A percentile compares a stretch with the other conserved stretches of the same genome.
These are phyloP conservation scores for Sycophila texana DNA, from an alignment of 2,888 invertebrate species.

Conservation along the genomic window DNA sequence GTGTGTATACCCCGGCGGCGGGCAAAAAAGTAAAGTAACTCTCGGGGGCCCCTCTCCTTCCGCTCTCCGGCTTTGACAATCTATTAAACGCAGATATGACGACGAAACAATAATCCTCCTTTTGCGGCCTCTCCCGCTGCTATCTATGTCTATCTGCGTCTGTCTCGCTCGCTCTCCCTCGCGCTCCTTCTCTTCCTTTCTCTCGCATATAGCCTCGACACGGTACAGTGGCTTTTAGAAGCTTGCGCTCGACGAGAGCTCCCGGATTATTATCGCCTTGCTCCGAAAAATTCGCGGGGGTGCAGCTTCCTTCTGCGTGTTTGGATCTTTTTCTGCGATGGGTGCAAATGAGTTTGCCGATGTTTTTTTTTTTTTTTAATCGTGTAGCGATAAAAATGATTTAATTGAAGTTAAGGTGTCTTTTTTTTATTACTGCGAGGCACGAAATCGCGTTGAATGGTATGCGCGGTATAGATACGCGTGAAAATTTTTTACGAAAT, in stretches of 20 bases:
- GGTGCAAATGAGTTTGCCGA: no score
- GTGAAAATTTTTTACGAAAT: no score
- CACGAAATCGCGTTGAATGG: no score
- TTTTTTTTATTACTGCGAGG: no score
- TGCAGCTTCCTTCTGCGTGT: no score
- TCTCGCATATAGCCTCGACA: conserved; percentile 14
- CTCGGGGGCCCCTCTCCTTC: background rate
- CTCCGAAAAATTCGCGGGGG: background rate
- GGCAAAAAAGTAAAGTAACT: conserved; percentile 32
- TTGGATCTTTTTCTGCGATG: no score
- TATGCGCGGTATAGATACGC: no score
- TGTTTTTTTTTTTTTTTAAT: no score
- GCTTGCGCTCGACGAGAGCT: background rate
- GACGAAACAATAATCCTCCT: conserved; percentile 30
- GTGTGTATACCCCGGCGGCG: background rate
- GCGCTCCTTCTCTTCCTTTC: conserved; percentile 27
- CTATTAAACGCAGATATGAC: conserved; percentile 35
- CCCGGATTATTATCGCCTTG: no score
- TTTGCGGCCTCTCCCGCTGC: conserved; percentile 45
- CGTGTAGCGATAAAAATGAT: no score
- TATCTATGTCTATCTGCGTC: conserved; percentile 13
- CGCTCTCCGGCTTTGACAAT: conserved; percentile 36
- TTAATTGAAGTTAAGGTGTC: no score
- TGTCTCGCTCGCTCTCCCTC: background rate
- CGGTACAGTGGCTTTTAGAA: conserved; percentile 14